phyloP scores from a whole-genome alignment of 2,888 invertebrate species.

The Tachina grossa region DNA sequence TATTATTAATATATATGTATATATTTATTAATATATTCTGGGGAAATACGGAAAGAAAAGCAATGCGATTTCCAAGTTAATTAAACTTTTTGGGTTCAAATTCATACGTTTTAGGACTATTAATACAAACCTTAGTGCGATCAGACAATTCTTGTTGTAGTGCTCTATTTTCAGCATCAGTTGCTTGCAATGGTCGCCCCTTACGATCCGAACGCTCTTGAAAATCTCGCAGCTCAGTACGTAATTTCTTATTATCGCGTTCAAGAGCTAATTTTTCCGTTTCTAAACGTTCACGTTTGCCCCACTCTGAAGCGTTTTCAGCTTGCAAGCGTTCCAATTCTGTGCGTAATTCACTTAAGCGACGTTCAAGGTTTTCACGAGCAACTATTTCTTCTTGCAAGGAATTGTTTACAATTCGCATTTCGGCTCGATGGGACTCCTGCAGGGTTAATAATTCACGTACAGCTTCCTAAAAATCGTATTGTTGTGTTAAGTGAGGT shows the following conservation, averaged over 20 bases:
- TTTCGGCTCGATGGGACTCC: constrained; percentile 88
- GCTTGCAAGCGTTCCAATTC: constrained; percentile 94
- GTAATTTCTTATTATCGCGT: constrained; percentile 93
- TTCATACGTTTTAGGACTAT: neutral
- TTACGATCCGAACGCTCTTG: constrained; percentile 87
- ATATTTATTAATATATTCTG: too few relatives aligned
- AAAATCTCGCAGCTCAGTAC: constrained; percentile 86
- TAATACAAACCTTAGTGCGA: constrained; percentile 84
- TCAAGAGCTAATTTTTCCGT: constrained; percentile 94
- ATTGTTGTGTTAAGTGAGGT: neutral
- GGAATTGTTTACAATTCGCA: constrained; percentile 84
- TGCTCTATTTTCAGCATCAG: constrained; percentile 86
- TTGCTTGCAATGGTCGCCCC: constrained; percentile 86
- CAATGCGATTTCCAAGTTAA: too few relatives aligned
- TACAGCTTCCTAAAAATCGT: constrained; percentile 84
- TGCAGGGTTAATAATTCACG: constrained; percentile 87
- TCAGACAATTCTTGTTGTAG: constrained; percentile 87
- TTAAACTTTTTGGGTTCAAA: neutral
- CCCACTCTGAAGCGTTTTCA: constrained; percentile 97
- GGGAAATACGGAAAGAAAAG: neutral
- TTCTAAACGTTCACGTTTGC: constrained; percentile 93
- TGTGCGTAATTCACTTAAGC: constrained; percentile 88
- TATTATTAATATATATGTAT: too few relatives aligned
- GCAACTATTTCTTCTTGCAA: constrained; percentile 87
- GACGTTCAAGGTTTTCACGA: constrained; percentile 88